These are phyloP conservation scores for Zhengitettix transpicula DNA, from an alignment of 2,888 invertebrate species.

Conservation along the genomic window DNA sequence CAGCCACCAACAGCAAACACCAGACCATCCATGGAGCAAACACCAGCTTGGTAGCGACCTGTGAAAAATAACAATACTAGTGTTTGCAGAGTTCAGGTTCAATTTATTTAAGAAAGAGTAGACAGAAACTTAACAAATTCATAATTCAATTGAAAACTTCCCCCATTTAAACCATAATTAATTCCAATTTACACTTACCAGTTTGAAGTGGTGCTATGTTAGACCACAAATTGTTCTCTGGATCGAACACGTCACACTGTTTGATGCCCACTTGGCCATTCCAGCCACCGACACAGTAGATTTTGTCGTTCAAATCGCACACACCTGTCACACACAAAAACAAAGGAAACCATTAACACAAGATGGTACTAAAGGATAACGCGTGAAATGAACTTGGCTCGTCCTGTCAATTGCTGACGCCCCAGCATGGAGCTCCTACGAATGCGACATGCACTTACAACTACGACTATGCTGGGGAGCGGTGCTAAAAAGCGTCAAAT, in stretches of 20 bases:
- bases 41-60: constrained; percentile 67
- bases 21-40: constrained; percentile 45
- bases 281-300: constrained; percentile 71
- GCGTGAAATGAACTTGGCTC: no score
- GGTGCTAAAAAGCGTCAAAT: no score
- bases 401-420: no score
- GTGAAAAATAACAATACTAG: constrained; percentile 10
- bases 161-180: neutral
- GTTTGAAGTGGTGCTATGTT: constrained; percentile 49
- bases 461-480: no score
- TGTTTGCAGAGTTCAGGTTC: neutral
- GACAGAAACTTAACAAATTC: neutral
- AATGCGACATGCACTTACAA: no score
- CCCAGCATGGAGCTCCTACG: no score
- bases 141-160: neutral
- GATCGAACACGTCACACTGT: constrained; percentile 56
- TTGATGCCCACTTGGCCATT: constrained; percentile 49
- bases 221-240: constrained; percentile 43
- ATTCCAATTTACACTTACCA: constrained; percentile 25
- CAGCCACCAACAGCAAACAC: constrained; percentile 74
- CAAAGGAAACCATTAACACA: no score
- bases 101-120: neutral
- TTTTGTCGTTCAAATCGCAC: constrained; percentile 41
- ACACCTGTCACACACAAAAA: constrained; percentile 29
- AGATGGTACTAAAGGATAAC: no score